Base-by-base conservation (phyloP, 2,113 vertebrate genomes). In the Perca schrenkii region DNA sequence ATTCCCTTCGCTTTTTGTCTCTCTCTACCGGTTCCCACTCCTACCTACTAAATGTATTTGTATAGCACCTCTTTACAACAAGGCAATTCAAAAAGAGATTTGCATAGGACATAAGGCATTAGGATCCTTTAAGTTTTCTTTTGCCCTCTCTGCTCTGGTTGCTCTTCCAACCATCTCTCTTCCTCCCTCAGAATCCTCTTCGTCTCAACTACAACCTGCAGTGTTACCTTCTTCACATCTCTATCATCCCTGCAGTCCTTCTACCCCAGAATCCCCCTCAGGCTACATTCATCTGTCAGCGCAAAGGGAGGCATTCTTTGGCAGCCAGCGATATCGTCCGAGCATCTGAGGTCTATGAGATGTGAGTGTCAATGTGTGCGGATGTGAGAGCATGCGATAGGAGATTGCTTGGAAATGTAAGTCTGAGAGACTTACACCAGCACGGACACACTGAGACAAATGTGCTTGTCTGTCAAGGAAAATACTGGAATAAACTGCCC, bases 251-350 rank as follows among this genome's bases (percentile, higher is more conserved):
- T 66, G 68, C 77, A 80, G 70, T 80, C 85, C 86, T 68, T 60
- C 40, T 80, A 74, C 85, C 84, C 82, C 77, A 75, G 71, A 88
- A 84, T 63, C 74, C 87, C 87, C 90, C 74, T 88, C 83, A 70
- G 91, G 84, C 91, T 83, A 65, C 75, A 81, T 93, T 92, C 86
- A 88, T 89, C 81, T 74, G 82, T 81, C 85, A 81, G 79, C 63
- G 84, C 70, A 86, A 88, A 78, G 61, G 74, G 74, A 84, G 78
- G 86, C 80, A 83, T 86, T 85, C 83, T 86, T 87, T 82, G 86
- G 84, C 84, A 91, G 86, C 72, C 84, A 57, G 58, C 57, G 68
- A 83, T 67, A 85, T 73, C 28, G 74, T 77, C 82, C 73, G 50
- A 82, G 78, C 82, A 74, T 80, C 68, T 78, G 85, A 87, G 84